Conservation (phyloP, 1,140 invertebrate genomes). For the Hycleus cichorii region DNA sequence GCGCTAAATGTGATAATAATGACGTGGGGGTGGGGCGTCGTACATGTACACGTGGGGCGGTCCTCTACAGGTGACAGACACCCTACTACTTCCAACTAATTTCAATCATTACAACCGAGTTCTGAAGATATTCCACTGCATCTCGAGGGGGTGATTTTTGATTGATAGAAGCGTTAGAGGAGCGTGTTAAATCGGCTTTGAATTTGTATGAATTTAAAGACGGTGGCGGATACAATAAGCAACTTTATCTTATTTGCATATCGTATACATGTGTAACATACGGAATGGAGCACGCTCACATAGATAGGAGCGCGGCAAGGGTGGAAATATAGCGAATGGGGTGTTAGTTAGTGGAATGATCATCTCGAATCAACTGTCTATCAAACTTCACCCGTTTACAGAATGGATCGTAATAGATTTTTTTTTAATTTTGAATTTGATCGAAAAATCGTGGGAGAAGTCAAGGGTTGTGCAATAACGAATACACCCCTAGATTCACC, state of each 20-base stretch:
- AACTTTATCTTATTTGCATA: conserved; percentile 11
- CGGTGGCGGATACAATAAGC: conserved; percentile 4
- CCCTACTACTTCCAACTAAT: not conserved
- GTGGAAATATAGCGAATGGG: not conserved
- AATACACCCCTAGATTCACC: no score
- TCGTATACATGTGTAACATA: not conserved
- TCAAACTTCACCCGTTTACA: not conserved
- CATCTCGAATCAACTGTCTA: conserved; percentile 13
- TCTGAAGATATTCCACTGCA: not conserved
- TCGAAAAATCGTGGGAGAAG: no score
- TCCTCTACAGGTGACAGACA: conserved; percentile 12
- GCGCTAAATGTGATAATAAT: conserved; percentile 15
- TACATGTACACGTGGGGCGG: no score
- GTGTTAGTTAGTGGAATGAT: conserved; percentile 8
- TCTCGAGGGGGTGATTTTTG: not conserved
- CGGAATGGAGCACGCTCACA: conserved; percentile 2
- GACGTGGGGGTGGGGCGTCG: conserved; percentile 5
- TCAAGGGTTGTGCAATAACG: no score
- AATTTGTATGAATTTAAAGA: conserved; percentile 3
- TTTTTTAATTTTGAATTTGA: no score
- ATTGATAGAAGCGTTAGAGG: not conserved
- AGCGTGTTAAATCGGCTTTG: not conserved
- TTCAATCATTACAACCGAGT: not conserved
- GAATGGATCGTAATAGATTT: no score
- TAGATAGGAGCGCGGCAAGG: not conserved